Evolutionary conservation across 2,888 invertebrate species (phyloP), one percentile per base, ranked within the genome.

Genomic region (Agapostemon virescens): DNA sequence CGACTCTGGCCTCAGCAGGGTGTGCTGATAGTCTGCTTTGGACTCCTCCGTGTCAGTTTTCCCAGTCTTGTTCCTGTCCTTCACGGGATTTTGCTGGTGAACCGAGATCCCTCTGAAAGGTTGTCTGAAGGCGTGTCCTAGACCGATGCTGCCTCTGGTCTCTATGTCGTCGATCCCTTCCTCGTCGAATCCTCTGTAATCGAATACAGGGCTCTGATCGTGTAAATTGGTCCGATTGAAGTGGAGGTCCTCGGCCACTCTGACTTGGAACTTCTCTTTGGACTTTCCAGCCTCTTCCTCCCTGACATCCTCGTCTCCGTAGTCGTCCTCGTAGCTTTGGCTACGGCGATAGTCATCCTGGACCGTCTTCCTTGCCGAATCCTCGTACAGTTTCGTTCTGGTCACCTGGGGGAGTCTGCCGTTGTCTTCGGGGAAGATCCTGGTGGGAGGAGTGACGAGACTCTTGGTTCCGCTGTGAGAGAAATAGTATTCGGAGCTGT

Each of bases 401-500:
- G 4, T 9, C 20, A 7, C 15, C 3, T n/a, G 26, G 11, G 0
- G 17, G 6, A 5, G 9, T 23, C 36, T 69, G n/a, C 9, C 33
- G 2, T 69, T 64, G 1, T 74, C 67, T 20, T 55, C 52, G 0
- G 42, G 40, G 15, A 78, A 67, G 30, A 66, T 38, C 17, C 64
- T 71, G 2, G 81, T 85, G 2, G 85, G 69, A 9, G 84, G 75
- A n/a, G 86, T 84, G 17, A 79, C 82, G 63, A 63, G 69, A 17
- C 69, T 69, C 9, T 73, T 78, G 1, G 74, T 66, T 2, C 73
- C 66, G 30, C 82, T 76, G 63, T 67, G 90, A 58, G 88, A 86
- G 74, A 89, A 90, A 2, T 88, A 89, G 70, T 90, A 90, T 75
- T 90, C 88, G 6, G 91, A 90, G 55, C 90, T 87, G 58, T 90